A percentile compares a stretch with the other conserved stretches of the same genome.
These are phyloP conservation scores for Drosophila diplacantha DNA, from an alignment of 2,888 invertebrate species.

Conservation along the genomic window DNA sequence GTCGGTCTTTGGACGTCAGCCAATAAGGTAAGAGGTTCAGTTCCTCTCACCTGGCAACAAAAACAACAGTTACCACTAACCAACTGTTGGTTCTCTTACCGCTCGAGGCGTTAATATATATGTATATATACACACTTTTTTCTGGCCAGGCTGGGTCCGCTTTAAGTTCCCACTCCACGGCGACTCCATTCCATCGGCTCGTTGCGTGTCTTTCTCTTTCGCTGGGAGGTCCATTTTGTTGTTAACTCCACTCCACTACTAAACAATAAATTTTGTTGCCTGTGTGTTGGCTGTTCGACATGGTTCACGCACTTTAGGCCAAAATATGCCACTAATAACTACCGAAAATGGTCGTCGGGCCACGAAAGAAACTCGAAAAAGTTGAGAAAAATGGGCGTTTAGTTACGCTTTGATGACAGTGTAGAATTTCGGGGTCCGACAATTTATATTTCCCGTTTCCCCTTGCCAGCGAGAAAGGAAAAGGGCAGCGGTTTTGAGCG, in stretches of 20 bases:
- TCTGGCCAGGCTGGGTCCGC: constrained; percentile 48
- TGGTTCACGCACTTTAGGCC: constrained; percentile 74
- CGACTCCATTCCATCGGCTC: constrained; percentile 44
- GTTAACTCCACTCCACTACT: constrained; percentile 62
- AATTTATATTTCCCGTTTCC: constrained; percentile 69
- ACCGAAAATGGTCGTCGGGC: constrained; percentile 65
- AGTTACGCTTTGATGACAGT: constrained; percentile 78
- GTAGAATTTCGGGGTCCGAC: constrained; percentile 60
- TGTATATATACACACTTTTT: constrained; percentile 36
- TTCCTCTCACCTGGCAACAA: constrained; percentile 29
- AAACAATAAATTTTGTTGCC: constrained; percentile 68
- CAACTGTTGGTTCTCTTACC: constrained; percentile 41
- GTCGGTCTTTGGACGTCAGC: constrained; percentile 60
- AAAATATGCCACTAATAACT: constrained; percentile 73
- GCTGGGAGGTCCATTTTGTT: constrained; percentile 72
- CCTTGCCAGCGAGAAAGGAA: constrained; percentile 25
- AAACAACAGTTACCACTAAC: constrained; percentile 67
- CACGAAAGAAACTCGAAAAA: constrained; percentile 39
- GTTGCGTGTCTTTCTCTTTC: constrained; percentile 62
- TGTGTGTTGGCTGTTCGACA: constrained; percentile 61
- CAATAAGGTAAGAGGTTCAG: constrained; percentile 68
- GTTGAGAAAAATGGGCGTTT: constrained; percentile 75
- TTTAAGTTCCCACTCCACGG: constrained; percentile 47
- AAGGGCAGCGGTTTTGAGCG: constrained; percentile 12
- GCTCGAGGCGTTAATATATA: constrained; percentile 67